Conservation (phyloP, 2,113 vertebrate species). For the Neodontobutis hainanensis region DNA sequence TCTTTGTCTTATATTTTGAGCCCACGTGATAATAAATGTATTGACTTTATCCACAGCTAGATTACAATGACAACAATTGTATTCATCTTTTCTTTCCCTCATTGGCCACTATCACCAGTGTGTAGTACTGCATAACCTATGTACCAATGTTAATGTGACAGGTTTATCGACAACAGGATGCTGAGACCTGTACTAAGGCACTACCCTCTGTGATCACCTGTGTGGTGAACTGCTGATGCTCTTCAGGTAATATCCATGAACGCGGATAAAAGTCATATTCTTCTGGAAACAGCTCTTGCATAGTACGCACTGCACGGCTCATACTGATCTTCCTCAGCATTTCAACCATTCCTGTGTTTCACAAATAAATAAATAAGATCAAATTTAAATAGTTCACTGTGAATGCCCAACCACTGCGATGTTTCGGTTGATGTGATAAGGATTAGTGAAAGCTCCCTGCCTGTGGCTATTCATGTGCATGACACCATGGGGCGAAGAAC, state of each 20-base stretch:
- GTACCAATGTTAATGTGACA: not conserved
- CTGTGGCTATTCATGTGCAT: too few relatives aligned
- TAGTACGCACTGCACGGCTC: slow-evolving; percentile 90
- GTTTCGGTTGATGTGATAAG: not conserved
- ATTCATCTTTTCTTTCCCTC: too few relatives aligned
- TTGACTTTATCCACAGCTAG: too few relatives aligned
- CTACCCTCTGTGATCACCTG: slow-evolving; percentile 79
- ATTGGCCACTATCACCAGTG: too few relatives aligned
- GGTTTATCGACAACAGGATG: not conserved
- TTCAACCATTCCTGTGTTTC: slow-evolving; percentile 90
- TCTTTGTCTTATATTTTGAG: too few relatives aligned
- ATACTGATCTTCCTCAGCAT: slow-evolving; percentile 92
- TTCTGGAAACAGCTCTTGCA: slow-evolving; percentile 92
- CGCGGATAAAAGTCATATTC: slow-evolving; percentile 98
- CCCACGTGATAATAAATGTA: too few relatives aligned
- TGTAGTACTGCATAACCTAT: too few relatives aligned
- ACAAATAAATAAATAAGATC: not conserved
- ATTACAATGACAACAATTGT: too few relatives aligned
- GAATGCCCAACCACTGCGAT: not conserved
- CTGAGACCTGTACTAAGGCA: not conserved
- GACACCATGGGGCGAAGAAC: not conserved
- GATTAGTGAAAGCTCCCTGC: too few relatives aligned
- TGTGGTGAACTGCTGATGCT: slow-evolving; percentile 86
- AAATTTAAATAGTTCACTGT: not conserved
- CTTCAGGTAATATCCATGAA: slow-evolving; percentile 96